Conservation (phyloP, 2,113 vertebrate species). For the Ophthalmolycus amberensis region DNA sequence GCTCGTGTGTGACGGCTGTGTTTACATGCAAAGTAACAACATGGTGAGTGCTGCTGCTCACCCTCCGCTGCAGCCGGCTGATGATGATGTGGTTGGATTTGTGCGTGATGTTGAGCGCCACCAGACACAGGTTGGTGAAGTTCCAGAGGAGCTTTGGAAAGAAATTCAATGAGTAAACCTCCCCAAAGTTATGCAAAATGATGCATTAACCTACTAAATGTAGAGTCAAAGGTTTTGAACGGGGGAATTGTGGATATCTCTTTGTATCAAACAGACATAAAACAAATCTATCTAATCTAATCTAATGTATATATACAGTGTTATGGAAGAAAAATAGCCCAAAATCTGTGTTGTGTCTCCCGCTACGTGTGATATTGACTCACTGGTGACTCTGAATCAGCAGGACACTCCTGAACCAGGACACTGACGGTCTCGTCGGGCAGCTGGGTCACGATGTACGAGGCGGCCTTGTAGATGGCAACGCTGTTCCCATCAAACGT, state of each 20-base stretch:
- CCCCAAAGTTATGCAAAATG: not conserved
- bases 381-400: constrained; percentile 79
- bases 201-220: not conserved
- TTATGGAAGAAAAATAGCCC: too few species aligned
- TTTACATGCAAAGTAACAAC: not conserved
- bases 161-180: not conserved
- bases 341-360: not conserved
- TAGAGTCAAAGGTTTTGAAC: too few species aligned
- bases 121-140: constrained; percentile 90
- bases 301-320: too few species aligned
- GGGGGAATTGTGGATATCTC: too few species aligned
- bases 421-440: constrained; percentile 89
- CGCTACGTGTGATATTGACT: constrained; percentile 14
- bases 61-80: constrained; percentile 91
- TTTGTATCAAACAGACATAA: too few species aligned
- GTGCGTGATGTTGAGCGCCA: constrained; percentile 91
- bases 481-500: constrained; percentile 92
- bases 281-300: too few species aligned
- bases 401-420: constrained; percentile 89
- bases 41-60: constrained; percentile 66
- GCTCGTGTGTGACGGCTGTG: too few species aligned
- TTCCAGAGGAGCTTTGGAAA: constrained; percentile 81
- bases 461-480: constrained; percentile 92
- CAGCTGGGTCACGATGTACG: constrained; percentile 89
- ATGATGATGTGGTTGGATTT: constrained; percentile 87